phyloP scores from a whole-genome alignment of 2,797 vertebrate species.

The Artibeus jamaicensis region DNA sequence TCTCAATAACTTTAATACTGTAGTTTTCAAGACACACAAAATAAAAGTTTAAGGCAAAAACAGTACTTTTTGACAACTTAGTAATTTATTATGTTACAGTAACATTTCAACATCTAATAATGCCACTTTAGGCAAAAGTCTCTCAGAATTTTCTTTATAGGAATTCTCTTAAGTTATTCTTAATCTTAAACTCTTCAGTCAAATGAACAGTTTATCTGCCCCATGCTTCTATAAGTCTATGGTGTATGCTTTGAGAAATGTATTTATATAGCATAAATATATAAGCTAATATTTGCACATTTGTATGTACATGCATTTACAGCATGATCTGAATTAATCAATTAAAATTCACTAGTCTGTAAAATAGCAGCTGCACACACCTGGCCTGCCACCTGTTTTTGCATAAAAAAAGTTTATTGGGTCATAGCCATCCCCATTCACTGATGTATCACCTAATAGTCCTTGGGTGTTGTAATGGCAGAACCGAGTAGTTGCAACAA shows the following conservation, averaged over 20 bases:
- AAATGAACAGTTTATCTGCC: neutral
- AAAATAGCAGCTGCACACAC: neutral
- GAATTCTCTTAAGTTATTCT: neutral
- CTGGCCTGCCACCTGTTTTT: neutral
- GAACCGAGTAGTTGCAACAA: neutral
- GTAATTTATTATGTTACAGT: slow-evolving; percentile 77
- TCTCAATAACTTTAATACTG: slow-evolving; percentile 74
- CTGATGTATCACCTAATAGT: neutral
- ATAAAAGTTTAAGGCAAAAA: slow-evolving; percentile 81
- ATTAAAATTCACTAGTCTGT: neutral
- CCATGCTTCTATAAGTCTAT: neutral
- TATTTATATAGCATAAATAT: neutral
- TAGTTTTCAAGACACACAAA: slow-evolving; percentile 75
- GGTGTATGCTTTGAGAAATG: neutral
- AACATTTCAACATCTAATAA: slow-evolving; percentile 66
- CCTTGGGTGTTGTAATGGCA: neutral
- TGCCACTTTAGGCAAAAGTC: slow-evolving; percentile 43
- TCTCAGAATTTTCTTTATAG: slow-evolving; percentile 58
- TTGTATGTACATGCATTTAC: neutral
- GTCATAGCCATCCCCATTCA: neutral
- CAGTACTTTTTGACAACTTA: slow-evolving; percentile 77
- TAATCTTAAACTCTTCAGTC: neutral
- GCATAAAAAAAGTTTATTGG: neutral
- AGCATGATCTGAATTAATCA: neutral
- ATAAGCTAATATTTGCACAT: neutral